Evolutionary conservation across 2,888 invertebrate genomes (phyloP), one percentile per base, ranked within the genome.

Genomic region (Lasioglossum villosulum): DNA sequence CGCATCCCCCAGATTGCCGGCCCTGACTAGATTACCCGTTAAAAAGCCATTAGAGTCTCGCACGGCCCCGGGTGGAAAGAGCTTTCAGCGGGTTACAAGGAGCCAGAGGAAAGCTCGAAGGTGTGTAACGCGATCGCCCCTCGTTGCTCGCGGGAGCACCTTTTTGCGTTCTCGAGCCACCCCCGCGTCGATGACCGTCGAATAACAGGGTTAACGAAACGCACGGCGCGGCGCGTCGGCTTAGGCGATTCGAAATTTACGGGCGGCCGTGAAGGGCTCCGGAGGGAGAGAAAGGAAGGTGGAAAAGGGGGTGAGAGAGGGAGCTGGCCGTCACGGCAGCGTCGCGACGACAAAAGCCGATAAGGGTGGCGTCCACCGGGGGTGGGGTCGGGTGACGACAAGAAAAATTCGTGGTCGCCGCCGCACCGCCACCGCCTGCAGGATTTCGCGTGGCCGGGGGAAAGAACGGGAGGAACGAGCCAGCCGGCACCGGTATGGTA

Each of bases 401-500:
- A 76, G 86, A 86, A 86, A 86, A 86, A 86, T 86, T 86, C 79
- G 82, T 71, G 79, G 85, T 76, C n/a, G 52, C 52, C 52, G 52
- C 52, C 52, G n/a, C n/a, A 5, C 52, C 23, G 52, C 52, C 52
- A 19, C 23, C 10, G 52, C 52, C 85, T 82, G 86, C 80, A 83
- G 86, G 85, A 86, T 86, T 86, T 86, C 74, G 77, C 83, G 78
- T 72, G 78, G 76, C 30, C 37, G 82, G 73, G 75, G 63, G 78
- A 79, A 77, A 73, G 76, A 78, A 70, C 75, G 56, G 75, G n/a
- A 71, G 71, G 79, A 75, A 76, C 75, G 80, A 86, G 77, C 79
- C 74, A 56, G 66, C 75, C 83, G 83, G 66, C 83, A 73, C 78
- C 37, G 37, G 39, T 10, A 10, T 77, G 87, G 90, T 92, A 92